These are phyloP conservation scores for Clanis bilineata DNA, from an alignment of 2,888 invertebrate species.

Conservation along the genomic window DNA sequence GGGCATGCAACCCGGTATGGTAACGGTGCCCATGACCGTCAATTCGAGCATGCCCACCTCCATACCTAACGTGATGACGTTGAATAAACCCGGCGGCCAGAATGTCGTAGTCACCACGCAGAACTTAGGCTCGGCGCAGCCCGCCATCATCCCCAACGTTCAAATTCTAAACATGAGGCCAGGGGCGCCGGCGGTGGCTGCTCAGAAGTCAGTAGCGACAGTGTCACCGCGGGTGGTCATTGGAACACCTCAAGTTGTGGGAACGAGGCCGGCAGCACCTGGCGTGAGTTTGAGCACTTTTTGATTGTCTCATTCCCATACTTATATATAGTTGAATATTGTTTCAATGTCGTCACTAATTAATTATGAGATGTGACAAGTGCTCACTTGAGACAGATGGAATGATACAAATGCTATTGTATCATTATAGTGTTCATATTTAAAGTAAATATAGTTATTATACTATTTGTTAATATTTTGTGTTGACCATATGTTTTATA, in stretches of 20 bases:
- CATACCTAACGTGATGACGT: slow-evolving; percentile 84
- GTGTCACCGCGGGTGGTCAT: slow-evolving; percentile 92
- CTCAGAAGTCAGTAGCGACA: slow-evolving; percentile 89
- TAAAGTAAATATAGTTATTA: too few species aligned
- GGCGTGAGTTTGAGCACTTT: slow-evolving; percentile 80
- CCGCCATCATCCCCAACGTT: slow-evolving; percentile 87
- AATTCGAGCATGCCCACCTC: slow-evolving; percentile 82
- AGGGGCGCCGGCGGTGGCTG: slow-evolving; percentile 84
- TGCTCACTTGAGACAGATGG: not conserved
- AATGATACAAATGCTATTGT: not conserved
- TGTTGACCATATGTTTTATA: too few species aligned
- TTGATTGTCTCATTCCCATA: slow-evolving; percentile 23
- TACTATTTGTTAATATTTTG: too few species aligned
- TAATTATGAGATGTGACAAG: not conserved
- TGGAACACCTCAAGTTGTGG: slow-evolving; percentile 91
- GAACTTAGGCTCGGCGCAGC: slow-evolving; percentile 83
- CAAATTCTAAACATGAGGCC: slow-evolving; percentile 93
- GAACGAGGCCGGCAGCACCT: slow-evolving; percentile 90
- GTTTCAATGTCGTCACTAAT: slow-evolving; percentile 1
- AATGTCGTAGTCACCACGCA: slow-evolving; percentile 82
- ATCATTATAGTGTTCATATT: too few species aligned
- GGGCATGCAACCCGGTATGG: slow-evolving; percentile 80
- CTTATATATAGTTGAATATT: not conserved
- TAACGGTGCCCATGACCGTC: slow-evolving; percentile 85
- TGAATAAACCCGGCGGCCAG: slow-evolving; percentile 81